Percentiles rank a stretch among this genome's conserved stretches.
Conservation (phyloP, 2,888 invertebrate genomes). For the Alloplasta piceator region DNA sequence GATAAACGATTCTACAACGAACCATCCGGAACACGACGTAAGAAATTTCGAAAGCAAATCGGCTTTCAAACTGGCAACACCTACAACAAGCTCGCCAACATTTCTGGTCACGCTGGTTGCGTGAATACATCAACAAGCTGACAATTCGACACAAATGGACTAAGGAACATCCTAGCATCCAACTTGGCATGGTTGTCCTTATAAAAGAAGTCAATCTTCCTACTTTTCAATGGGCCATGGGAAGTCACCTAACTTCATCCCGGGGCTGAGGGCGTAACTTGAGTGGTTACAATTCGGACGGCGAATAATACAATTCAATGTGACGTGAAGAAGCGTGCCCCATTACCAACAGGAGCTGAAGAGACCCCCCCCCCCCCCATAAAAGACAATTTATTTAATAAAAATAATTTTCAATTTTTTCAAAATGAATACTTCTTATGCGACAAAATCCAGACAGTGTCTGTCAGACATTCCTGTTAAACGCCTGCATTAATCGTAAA, state of each 20-base stretch:
- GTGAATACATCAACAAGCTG: constrained; percentile 62
- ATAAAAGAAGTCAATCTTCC: constrained; percentile 45
- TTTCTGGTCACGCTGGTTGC: too few species aligned
- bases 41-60: constrained; percentile 11
- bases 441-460: too few species aligned
- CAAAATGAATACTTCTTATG: too few species aligned
- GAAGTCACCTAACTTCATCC: constrained; percentile 30
- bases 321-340: constrained; percentile 35
- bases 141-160: constrained; percentile 61
- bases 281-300: constrained; percentile 27
- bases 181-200: constrained; percentile 32
- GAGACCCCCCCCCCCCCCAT: too few species aligned
- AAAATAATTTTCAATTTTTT: too few species aligned
- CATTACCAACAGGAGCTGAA: constrained; percentile 23
- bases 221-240: constrained; percentile 44
- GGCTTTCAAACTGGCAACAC: constrained; percentile 40
- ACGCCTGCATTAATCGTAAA: too few species aligned
- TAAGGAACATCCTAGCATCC: neutral
- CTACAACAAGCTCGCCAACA: constrained; percentile 3
- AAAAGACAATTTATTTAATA: too few species aligned
- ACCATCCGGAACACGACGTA: constrained; percentile 38
- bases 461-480: too few species aligned
- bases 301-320: constrained; percentile 6
- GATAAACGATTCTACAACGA: constrained; percentile 37
- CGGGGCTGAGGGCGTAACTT: constrained; percentile 24